Base-by-base conservation (phyloP, 1,140 invertebrate species). In the Meloidogyne hapla region DNA sequence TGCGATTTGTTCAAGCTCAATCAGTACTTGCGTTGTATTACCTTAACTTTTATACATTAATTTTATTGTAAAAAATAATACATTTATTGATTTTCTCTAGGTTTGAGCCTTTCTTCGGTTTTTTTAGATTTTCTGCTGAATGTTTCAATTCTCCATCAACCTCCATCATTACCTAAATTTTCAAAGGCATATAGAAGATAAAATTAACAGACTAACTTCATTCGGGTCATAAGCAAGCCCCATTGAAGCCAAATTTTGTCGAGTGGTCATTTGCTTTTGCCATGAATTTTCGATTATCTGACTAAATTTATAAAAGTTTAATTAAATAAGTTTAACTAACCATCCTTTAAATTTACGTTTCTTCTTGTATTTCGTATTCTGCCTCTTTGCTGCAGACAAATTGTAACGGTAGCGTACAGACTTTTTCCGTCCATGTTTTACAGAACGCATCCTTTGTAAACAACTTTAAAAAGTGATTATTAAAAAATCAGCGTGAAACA, bases 151-250 rank as follows among this genome's bases (percentile, higher is more conserved):
- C 18, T 13, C 48, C 21, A n/a, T 72, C 70, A 42, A 73, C 56
- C 28, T 73, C 70, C 70, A 73, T n/a, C n/a, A n/a, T 73, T 38
- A 1, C 70, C 26, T 42, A 25, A 45, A 70, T 12, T 40, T 68
- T 13, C 45, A 15, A 40, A 15, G 18, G n/a, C n/a, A 15, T 70
- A n/a, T 21, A 45, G 28, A 12, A 21, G 12, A 40, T 2, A 69
- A 23, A 69, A 15, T 38, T 23, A 26, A 23, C 6, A 42, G 10
- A 21, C 10, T n/a, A 67, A 42, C 33, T 25, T 74, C 64, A 66
- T 74, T 74, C 1, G 73, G 73, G n/a, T 74, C 63, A 74, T 74
- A 74, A 15, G 45, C 73, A 15, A 74, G 21, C 38, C 73, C 73
- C 25, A 74, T 74, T 8, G 73, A 64, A 6, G 18, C 23, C 18